Evolutionary conservation across 2,888 invertebrate species (phyloP).

Genomic region (Ceriagrion tenellum): DNA sequence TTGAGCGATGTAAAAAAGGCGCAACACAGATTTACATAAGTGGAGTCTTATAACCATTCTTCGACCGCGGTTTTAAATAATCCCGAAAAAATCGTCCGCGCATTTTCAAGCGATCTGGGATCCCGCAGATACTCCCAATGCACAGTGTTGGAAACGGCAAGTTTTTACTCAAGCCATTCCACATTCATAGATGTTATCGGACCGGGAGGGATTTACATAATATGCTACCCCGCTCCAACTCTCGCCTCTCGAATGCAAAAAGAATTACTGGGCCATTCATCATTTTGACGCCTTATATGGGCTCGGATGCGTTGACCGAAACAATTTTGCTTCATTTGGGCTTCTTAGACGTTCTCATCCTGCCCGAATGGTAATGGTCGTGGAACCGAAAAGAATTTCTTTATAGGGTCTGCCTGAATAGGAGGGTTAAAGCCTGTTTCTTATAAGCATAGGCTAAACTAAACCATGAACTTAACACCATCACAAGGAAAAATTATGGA

Average conservation of each 20-base stretch:
- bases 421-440: no score
- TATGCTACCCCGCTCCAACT: conserved; percentile 68
- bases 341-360: conserved; percentile 61
- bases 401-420: no score
- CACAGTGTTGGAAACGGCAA: not conserved
- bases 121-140: not conserved
- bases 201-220: conserved; percentile 69
- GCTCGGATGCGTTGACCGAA: conserved; percentile 69
- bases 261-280: not conserved
- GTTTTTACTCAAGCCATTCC: not conserved
- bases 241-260: not conserved
- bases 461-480: no score
- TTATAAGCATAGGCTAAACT: no score
- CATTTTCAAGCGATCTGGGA: not conserved
- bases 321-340: conserved; percentile 69
- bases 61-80: not conserved
- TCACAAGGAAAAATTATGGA: no score
- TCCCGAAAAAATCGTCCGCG: not conserved
- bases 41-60: not conserved
- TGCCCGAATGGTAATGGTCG: no score
- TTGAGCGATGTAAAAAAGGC: not conserved
- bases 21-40: not conserved
- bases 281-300: conserved; percentile 11
- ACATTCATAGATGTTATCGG: conserved; percentile 68
- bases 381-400: no score